Base-by-base conservation (phyloP, 2,888 invertebrate species). In the Dryobota labecula region DNA sequence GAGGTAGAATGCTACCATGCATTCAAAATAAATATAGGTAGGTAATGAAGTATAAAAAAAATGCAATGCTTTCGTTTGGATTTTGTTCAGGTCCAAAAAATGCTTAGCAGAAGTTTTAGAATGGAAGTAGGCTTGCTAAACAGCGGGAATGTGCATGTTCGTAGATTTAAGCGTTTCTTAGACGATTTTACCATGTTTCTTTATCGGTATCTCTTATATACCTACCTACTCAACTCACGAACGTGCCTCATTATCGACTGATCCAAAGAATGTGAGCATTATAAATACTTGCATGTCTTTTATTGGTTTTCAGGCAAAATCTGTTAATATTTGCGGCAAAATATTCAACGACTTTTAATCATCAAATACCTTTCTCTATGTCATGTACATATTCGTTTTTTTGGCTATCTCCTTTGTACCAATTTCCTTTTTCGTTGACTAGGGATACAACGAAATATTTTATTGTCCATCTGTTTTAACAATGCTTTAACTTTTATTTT, bases 141-240 rank as follows among this genome's bases (percentile, higher is more conserved):
- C 3, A 4, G 30, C n/a, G 2, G 27, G 62, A 72, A 71, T 82
- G 65, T 72, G 78, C 78, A 78, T 82, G 82, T 54, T 45, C 3
- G 53, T 78, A 71, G 66, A 78, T 65, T 41, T 30, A 20, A 45
- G 38, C 9, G 27, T 7, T 70, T 45, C 27, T 4, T 54, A 30
- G 33, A 49, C 7, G 27, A 56, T 41, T 53, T 33, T 54, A 30
- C n/a, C 0, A 38, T 33, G 9, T 45, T 61, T 47, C 6, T 47
- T 24, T 20, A 49, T 18, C 18, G n/a, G 36, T 56, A 70, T 30
- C 36, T 69, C 6, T 18, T 75, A 24, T 36, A 20, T 38, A 30
- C 13, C 20, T 47, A 33, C 45, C 6, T 7, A 43, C 43, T 8
- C 27, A 51, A 27, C 36, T 36, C 36, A 51, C 51, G 51, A 27